Evolutionary conservation across 2,113 vertebrate genomes (phyloP).

Genomic region (Xyrauchen texanus): DNA sequence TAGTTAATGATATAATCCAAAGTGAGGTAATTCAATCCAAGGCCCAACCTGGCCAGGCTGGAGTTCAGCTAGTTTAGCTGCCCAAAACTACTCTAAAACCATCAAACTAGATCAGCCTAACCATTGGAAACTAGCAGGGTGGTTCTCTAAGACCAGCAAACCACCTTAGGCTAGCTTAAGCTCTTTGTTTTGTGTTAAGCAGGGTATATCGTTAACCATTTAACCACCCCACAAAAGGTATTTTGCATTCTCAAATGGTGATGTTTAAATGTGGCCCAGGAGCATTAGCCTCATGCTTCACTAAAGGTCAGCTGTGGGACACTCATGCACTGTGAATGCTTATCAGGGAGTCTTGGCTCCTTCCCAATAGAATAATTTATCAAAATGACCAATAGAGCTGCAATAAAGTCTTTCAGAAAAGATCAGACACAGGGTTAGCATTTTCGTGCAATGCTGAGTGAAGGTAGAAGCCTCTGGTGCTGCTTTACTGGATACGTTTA

Average conservation of each 20-base stretch:
- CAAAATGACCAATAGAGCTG: conserved; percentile 16
- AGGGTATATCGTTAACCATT: too few relatives aligned
- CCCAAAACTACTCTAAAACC: too few relatives aligned
- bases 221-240: too few relatives aligned
- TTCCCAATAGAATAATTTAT: conserved; percentile 24
- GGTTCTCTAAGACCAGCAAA: too few relatives aligned
- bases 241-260: conserved; percentile 1
- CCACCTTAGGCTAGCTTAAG: too few relatives aligned
- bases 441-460: background rate
- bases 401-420: conserved; percentile 12
- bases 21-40: too few relatives aligned
- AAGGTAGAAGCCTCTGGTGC: conserved; percentile 2
- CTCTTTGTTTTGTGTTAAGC: too few relatives aligned
- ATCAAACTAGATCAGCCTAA: too few relatives aligned
- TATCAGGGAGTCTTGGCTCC: conserved; percentile 13
- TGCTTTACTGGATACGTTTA: conserved; percentile 16
- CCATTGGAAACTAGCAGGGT: too few relatives aligned
- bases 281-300: conserved; percentile 22
- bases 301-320: conserved; percentile 44
- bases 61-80: too few relatives aligned
- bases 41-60: too few relatives aligned
- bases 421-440: conserved; percentile 10
- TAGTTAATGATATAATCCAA: too few relatives aligned
- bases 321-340: background rate
- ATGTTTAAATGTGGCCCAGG: conserved; percentile 46